A percentile compares a stretch with the other conserved stretches of the same genome.
These are phyloP conservation scores for Onthophagus taurus DNA, from an alignment of 1,140 invertebrate genomes.

Conservation along the genomic window DNA sequence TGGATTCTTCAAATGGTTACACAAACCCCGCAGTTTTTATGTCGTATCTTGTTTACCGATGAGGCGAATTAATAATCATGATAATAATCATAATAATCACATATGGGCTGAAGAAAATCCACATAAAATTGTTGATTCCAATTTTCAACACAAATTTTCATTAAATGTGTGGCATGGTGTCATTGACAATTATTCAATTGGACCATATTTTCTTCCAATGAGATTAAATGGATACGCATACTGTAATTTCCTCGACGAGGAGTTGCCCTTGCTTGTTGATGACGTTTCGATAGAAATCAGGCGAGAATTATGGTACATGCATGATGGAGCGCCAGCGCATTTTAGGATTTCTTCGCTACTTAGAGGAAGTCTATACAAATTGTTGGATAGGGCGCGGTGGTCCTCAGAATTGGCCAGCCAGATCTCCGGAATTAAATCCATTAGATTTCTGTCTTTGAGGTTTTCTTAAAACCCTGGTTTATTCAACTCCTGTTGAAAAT, in stretches of 20 bases:
- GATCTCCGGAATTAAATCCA: slow-evolving; percentile 1
- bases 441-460: background rate
- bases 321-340: no score
- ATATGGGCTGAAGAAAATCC: slow-evolving; percentile 15
- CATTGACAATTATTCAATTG: slow-evolving; percentile 14
- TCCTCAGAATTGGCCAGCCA: slow-evolving; percentile 1
- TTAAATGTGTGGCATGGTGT: slow-evolving; percentile 14
- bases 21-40: slow-evolving; percentile 6
- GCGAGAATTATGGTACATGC: background rate
- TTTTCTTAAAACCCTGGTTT: background rate
- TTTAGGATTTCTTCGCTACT: no score
- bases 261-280: slow-evolving; percentile 3
- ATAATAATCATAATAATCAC: slow-evolving; percentile 15
- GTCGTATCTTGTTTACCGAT: slow-evolving; percentile 9
- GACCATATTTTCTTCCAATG: slow-evolving; percentile 9
- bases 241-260: slow-evolving; percentile 1
- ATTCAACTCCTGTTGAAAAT: background rate
- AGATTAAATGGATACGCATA: slow-evolving; percentile 6
- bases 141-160: slow-evolving; percentile 12
- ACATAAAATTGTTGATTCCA: slow-evolving; percentile 11
- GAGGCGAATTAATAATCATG: slow-evolving; percentile 12
- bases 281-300: background rate
- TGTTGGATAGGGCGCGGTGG: slow-evolving; percentile 7
- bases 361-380: slow-evolving; percentile 1
- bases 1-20: slow-evolving; percentile 3